Evolutionary conservation across 1,140 invertebrate genomes (phyloP), one percentile per base, ranked within the genome.

Genomic region (Drosophila repleta): DNA sequence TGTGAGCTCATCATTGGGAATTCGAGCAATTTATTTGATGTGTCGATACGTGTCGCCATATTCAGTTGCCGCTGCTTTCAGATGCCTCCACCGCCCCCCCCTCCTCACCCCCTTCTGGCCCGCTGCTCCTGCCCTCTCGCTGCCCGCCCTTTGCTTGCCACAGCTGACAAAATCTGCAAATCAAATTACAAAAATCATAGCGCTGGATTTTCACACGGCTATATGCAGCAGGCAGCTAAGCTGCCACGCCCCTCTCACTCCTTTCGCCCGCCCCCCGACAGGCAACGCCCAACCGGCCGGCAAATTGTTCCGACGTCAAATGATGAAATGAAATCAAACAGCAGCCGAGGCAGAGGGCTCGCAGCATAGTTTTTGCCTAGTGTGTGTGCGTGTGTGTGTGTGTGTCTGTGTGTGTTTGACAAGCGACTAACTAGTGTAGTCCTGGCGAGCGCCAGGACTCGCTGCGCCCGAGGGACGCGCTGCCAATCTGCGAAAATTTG

Each of bases 131-230:
- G 2, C 39, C 10, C 37, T 41, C 37, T 39, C 10, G 0, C 37
- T n/a, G 8, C 37, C 2, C 37, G 0, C 11, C 8, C 2, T 11
- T 4, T 11, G 8, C 39, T n/a, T 13, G 10, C 48, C 2, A 7
- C 39, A 24, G 55, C 21, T 51, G 51, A 37, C 49, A 68, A 87
- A 85, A 87, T 87, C 83, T 88, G 82, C 82, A 87, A 87, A 87
- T 87, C 82, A 87, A 87, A 87, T 87, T 87, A 87, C 83, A 87
- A 87, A 87, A 88, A 87, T 87, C 82, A 87, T 87, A 78, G 79
- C 83, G 83, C 75, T 78, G 60, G 87, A 87, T 87, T 87, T 87
- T 87, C 82, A 82, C 83, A 87, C 82, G 78, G 83, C 70, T 69
- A 74, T 69, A 71, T 88, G 52, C 83, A 64, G 67, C 48, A 21